Percentiles rank a stretch among this genome's conserved stretches.
phyloP scores from a whole-genome alignment of 2,797 vertebrate species.

The Acanthis flammea region DNA sequence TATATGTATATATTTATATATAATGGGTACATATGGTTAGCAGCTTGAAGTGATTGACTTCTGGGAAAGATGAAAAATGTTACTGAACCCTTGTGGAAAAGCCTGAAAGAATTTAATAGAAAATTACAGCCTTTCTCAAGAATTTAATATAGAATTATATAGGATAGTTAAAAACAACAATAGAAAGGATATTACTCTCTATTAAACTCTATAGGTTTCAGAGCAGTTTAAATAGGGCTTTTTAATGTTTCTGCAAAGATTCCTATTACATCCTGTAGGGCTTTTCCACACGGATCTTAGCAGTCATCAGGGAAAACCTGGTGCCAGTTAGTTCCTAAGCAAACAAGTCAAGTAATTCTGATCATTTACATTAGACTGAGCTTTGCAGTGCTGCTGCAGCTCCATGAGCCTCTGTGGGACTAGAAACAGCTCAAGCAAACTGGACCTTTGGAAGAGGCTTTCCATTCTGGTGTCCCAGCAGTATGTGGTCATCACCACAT shows the following conservation, averaged over 20 bases:
- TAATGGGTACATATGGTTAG: background rate
- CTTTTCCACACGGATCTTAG: constrained; percentile 6
- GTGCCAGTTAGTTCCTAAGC: constrained; percentile 44
- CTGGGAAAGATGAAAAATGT: constrained; percentile 47
- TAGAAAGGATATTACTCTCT: constrained; percentile 63
- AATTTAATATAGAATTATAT: constrained; percentile 70
- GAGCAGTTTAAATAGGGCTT: constrained; percentile 24
- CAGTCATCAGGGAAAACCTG: constrained; percentile 34
- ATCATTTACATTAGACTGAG: background rate
- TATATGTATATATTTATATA: background rate
- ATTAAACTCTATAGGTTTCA: constrained; percentile 55
- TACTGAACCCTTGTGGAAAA: constrained; percentile 51
- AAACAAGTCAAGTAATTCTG: constrained; percentile 34
- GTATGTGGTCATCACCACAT: background rate
- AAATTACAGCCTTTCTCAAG: constrained; percentile 61
- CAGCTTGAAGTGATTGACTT: constrained; percentile 33
- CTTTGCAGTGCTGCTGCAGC: background rate
- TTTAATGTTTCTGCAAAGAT: constrained; percentile 50
- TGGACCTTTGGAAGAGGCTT: background rate
- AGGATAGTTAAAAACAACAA: constrained; percentile 62
- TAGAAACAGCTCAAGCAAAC: background rate
- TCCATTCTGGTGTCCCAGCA: background rate
- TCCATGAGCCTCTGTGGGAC: background rate
- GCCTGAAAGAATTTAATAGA: constrained; percentile 59
- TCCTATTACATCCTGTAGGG: constrained; percentile 49